These are phyloP conservation scores for Trissonchulus latispiculum DNA, from an alignment of 2,888 invertebrate genomes.

Conservation along the genomic window DNA sequence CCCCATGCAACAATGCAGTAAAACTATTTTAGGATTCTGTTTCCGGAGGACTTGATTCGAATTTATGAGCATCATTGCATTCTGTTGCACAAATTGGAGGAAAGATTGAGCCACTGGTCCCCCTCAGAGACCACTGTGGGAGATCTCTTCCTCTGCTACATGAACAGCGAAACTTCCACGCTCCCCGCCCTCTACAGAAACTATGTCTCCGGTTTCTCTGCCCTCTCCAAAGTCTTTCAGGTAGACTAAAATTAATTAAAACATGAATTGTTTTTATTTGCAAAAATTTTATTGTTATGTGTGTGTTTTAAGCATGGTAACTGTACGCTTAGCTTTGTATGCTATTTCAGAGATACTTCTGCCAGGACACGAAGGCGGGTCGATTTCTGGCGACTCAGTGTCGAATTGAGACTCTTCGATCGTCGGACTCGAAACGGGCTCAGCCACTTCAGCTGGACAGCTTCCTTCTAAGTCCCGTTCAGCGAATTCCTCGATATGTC, in stretches of 20 bases:
- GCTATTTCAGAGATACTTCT: background rate
- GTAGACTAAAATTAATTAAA: too few species aligned
- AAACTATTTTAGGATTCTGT: background rate
- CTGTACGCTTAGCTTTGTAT: too few species aligned
- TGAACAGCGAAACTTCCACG: background rate
- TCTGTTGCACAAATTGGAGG: background rate
- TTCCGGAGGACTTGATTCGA: background rate
- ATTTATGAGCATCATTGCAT: background rate
- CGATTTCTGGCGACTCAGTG: background rate
- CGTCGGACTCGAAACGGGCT: background rate
- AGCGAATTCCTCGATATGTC: background rate
- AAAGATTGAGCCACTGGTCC: background rate
- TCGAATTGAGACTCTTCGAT: background rate
- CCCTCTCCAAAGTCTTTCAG: background rate
- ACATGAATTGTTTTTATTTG: too few species aligned
- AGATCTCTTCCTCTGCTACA: background rate
- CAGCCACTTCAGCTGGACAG: background rate
- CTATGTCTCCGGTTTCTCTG: background rate
- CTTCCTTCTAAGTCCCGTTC: background rate
- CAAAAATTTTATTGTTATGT: too few species aligned
- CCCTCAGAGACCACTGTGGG: background rate
- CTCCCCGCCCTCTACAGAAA: background rate
- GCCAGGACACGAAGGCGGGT: background rate
- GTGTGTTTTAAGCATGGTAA: too few species aligned
- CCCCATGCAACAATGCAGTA: too few species aligned